Evolutionary conservation across 1,140 invertebrate species (phyloP).

Genomic region (Probaryconus sp.): DNA sequence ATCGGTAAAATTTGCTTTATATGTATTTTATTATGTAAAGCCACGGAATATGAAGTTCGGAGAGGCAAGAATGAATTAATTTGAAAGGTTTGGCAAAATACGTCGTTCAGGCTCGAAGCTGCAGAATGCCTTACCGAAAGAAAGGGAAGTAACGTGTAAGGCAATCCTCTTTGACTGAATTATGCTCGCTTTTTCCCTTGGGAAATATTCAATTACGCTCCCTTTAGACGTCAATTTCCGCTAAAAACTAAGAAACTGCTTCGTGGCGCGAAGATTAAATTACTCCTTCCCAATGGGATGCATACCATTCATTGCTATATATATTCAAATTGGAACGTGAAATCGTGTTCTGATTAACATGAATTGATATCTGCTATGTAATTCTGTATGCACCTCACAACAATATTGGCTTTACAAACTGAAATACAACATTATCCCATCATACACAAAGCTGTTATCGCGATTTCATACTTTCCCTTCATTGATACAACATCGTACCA

Average conservation of each 20-base stretch:
- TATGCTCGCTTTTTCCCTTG: slow-evolving; percentile 60
- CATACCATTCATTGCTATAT: slow-evolving; percentile 57
- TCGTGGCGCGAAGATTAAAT: slow-evolving; percentile 64
- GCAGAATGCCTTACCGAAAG: slow-evolving; percentile 36
- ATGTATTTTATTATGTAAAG: no score
- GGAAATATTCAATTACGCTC: slow-evolving; percentile 70
- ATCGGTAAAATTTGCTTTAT: no score
- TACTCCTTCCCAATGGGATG: slow-evolving; percentile 62
- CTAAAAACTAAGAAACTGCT: slow-evolving; percentile 64
- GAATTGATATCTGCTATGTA: slow-evolving; percentile 44
- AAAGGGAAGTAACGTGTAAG: slow-evolving; percentile 57
- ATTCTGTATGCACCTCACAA: slow-evolving; percentile 21
- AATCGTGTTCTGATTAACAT: slow-evolving; percentile 64
- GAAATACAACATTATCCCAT: slow-evolving; percentile 22
- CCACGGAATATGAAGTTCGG: no score
- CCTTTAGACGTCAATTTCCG: slow-evolving; percentile 68
- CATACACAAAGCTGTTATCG: not conserved
- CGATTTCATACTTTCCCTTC: not conserved
- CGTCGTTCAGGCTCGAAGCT: slow-evolving; percentile 45
- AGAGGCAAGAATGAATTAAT: slow-evolving; percentile 33
- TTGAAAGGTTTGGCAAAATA: slow-evolving; percentile 49
- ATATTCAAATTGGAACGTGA: slow-evolving; percentile 66
- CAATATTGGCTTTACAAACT: slow-evolving; percentile 32
- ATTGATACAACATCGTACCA: not conserved
- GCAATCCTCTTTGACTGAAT: slow-evolving; percentile 59